Percentiles rank a stretch among this genome's conserved stretches.
Conservation (phyloP, 2,113 vertebrate genomes). For the Anthoscopus minutus region DNA sequence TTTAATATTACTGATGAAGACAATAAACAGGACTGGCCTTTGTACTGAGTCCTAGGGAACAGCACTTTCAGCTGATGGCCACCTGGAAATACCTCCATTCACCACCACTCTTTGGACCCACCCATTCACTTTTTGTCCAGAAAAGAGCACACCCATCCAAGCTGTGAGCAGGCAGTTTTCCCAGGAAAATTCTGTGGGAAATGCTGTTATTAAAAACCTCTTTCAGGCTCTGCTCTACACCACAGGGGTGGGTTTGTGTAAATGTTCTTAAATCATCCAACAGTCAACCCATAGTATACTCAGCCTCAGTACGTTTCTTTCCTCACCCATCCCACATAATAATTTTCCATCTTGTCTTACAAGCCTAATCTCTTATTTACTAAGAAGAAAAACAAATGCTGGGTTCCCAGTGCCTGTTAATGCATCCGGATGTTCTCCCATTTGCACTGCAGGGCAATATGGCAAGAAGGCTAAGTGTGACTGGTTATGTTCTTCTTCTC, state of each 20-base stretch:
- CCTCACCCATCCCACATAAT: neutral
- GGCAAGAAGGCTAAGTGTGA: neutral
- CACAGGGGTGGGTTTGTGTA: neutral
- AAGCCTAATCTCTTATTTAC: neutral
- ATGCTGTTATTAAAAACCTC: neutral
- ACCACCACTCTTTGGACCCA: too few species aligned
- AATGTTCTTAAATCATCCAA: neutral
- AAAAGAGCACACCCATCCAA: neutral
- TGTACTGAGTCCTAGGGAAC: neutral
- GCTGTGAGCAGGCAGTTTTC: neutral
- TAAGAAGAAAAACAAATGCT: neutral
- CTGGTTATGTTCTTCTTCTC: neutral
- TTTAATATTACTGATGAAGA: neutral
- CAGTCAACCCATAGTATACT: neutral
- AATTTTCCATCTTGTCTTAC: neutral
- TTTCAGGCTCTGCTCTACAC: neutral
- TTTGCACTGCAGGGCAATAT: neutral
- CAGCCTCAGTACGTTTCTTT: neutral
- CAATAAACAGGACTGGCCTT: neutral
- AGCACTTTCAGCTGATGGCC: accelerated
- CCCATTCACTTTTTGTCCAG: neutral
- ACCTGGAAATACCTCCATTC: neutral
- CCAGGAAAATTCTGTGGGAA: neutral
- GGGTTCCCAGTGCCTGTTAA: neutral
- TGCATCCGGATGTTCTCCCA: neutral